Conservation (phyloP, 1,140 invertebrate species). For the Microvelia longipes region DNA sequence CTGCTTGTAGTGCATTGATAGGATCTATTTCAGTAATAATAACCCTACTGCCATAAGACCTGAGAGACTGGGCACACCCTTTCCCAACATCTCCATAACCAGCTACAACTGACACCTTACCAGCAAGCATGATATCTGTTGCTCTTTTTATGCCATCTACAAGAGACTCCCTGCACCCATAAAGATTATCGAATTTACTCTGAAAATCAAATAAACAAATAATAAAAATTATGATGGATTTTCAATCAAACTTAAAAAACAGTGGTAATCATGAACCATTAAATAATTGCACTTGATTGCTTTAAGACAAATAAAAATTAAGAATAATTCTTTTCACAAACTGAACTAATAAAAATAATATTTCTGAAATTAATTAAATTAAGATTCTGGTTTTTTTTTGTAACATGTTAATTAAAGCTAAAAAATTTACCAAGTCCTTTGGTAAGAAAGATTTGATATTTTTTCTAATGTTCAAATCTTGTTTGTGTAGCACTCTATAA, state of each 20-base stretch:
- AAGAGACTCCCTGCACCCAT: conserved; percentile 94
- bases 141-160: conserved; percentile 98
- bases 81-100: conserved; percentile 99
- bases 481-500: too few species aligned
- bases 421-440: too few species aligned
- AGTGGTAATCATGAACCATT: not conserved
- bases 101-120: conserved; percentile 93
- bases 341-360: too few species aligned
- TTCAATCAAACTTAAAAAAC: not conserved
- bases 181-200: conserved; percentile 99
- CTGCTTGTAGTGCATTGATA: conserved; percentile 93
- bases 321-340: too few species aligned
- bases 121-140: conserved; percentile 97
- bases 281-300: too few species aligned
- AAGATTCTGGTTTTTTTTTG: too few species aligned
- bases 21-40: conserved; percentile 98
- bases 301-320: too few species aligned
- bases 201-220: conserved; percentile 29
- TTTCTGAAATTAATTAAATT: too few species aligned
- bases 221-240: too few species aligned
- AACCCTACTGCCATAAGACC: conserved; percentile 88
- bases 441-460: too few species aligned
- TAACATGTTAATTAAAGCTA: too few species aligned
- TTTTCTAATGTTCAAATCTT: too few species aligned
- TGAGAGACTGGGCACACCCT: conserved; percentile 89